Conservation (phyloP, 2,113 vertebrate genomes). For the Rhadina sibilatrix region DNA sequence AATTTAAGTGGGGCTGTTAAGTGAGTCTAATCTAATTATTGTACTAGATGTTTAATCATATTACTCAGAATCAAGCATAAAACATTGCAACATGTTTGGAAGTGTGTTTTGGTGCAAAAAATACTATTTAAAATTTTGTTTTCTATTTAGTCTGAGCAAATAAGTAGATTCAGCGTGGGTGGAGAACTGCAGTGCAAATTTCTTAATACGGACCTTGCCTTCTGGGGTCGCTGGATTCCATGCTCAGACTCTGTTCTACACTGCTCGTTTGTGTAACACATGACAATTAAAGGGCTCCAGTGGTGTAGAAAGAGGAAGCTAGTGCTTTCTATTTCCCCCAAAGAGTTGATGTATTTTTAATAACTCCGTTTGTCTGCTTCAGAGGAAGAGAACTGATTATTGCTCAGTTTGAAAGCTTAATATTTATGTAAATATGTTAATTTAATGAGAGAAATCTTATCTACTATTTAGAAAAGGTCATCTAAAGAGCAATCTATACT, state of each 20-base stretch:
- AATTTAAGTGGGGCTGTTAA: constrained; percentile 36
- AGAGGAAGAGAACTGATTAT: background rate
- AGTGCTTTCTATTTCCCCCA: background rate
- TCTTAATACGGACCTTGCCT: fast-evolving
- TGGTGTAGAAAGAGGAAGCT: background rate
- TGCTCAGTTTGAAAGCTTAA: background rate
- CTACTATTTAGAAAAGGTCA: constrained; percentile 22
- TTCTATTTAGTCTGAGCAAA: background rate
- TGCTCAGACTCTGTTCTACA: background rate
- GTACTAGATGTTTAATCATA: constrained; percentile 43
- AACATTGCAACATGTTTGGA: background rate
- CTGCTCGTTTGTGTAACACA: background rate
- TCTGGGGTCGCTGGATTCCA: background rate
- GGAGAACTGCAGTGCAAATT: background rate
- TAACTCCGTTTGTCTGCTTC: background rate
- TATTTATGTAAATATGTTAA: constrained; percentile 38
- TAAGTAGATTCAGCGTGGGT: background rate
- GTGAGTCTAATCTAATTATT: constrained; percentile 53
- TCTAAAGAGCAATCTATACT: background rate
- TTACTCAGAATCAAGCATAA: constrained; percentile 7
- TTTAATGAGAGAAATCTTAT: background rate
- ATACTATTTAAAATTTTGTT: background rate
- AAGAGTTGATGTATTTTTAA: background rate
- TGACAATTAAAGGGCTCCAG: background rate
- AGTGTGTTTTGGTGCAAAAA: background rate